Conservation (phyloP, 2,113 vertebrate species). For the Malurus elegans region DNA sequence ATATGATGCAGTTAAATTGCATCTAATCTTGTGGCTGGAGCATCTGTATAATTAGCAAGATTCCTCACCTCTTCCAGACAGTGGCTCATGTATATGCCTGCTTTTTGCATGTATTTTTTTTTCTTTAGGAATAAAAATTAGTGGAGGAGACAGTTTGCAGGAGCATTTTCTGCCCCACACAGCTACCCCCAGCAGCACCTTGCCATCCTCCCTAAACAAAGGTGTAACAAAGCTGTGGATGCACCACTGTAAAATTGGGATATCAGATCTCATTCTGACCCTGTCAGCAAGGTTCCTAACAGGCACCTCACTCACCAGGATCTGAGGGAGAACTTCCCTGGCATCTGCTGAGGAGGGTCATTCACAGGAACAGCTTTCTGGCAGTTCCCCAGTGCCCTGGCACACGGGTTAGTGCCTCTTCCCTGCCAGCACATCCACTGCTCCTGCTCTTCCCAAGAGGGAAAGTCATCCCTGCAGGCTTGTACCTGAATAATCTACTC, state of each 20-base stretch:
- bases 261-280: neutral
- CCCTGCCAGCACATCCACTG: neutral
- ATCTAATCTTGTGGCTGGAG: slow-evolving; percentile 19
- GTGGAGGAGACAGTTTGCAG: neutral
- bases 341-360: neutral
- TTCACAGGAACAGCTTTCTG: neutral
- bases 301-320: neutral
- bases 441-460: neutral
- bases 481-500: neutral
- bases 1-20: slow-evolving; percentile 1
- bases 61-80: slow-evolving; percentile 17
- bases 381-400: neutral
- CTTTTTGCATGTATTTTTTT: neutral
- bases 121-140: neutral
- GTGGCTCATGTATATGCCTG: neutral
- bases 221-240: neutral
- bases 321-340: neutral
- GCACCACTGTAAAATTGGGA: neutral
- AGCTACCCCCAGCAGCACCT: neutral
- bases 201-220: neutral
- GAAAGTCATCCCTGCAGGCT: neutral
- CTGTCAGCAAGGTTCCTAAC: neutral
- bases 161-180: neutral
- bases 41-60: slow-evolving; percentile 25
- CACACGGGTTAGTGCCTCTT: neutral